Evolutionary conservation across 1,140 invertebrate species (phyloP), one percentile per base, ranked within the genome.

Genomic region (Carposina sasakii): DNA sequence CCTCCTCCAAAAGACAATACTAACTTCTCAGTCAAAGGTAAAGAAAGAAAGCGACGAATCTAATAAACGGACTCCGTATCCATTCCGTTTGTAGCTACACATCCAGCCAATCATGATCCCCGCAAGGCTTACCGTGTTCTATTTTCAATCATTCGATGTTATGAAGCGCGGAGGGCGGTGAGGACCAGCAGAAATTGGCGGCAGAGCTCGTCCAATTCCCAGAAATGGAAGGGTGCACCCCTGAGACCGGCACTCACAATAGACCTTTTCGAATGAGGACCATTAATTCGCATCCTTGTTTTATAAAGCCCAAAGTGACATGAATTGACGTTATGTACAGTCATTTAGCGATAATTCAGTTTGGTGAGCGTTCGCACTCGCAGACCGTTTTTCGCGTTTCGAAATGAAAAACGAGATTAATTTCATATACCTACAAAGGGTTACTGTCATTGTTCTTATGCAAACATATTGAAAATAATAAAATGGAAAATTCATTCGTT

Each of bases 211-310:
- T 78, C 73, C 78, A 82, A 77, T 82, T 79, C 72, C 72, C 55
- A 61, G 67, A 79, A 82, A 82, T 82, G 78, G 76, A 82, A 78
- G 73, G 76, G 74, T 74, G 69, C 64, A 66, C 78, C 65, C 76
- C 51, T 37, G 75, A 73, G 78, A 73, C 68, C 30, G 49, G 59
- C 69, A 72, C 63, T 69, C 67, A 76, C 70, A 81, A 78, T 81
- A 69, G 78, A 76, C 72, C 73, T 67, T 74, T 66, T 57, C 63
- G 69, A 83, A 76, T 77, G 76, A 77, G 68, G 57, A 57, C 73
- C 73, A 79, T 79, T 82, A 82, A 82, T 81, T 81, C 76, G 65
- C 67, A 76, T 81, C 75, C 78, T 81, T 83, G 76, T 81, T 79
- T 78, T 76, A 78, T 74, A 77, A 76, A 75, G 69, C 67, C 68